Evolutionary conservation across 2,888 invertebrate species (phyloP).

Genomic region (Margaritifera margaritifera): DNA sequence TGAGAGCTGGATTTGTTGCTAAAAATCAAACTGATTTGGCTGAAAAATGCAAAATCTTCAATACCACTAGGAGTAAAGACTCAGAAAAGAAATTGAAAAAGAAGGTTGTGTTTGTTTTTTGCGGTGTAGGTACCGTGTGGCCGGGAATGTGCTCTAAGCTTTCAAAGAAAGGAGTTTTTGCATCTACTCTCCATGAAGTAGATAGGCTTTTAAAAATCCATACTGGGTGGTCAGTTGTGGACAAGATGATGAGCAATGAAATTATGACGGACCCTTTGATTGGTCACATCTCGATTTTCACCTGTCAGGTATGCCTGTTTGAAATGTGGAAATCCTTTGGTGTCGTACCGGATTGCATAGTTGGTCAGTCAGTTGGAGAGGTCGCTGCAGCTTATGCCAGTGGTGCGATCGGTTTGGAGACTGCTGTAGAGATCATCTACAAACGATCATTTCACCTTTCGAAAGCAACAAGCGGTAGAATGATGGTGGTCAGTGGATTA

Average conservation of each 20-base stretch:
- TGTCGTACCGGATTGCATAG: slow-evolving; percentile 24
- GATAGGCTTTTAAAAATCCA: slow-evolving; percentile 4
- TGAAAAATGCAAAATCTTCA: too few relatives aligned
- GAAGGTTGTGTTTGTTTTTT: slow-evolving; percentile 43
- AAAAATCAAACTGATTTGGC: too few relatives aligned
- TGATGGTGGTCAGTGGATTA: slow-evolving; percentile 32
- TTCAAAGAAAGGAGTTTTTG: slow-evolving; percentile 2
- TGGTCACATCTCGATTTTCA: slow-evolving; percentile 44
- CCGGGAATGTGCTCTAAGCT: slow-evolving; percentile 41
- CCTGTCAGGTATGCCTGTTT: slow-evolving; percentile 35
- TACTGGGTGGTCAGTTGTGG: slow-evolving; percentile 12
- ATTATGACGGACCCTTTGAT: slow-evolving; percentile 24
- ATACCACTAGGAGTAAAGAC: too few relatives aligned
- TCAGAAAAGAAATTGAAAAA: slow-evolving; percentile 1
- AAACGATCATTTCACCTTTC: slow-evolving; percentile 24
- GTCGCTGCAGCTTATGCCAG: slow-evolving; percentile 40
- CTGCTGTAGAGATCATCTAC: slow-evolving; percentile 38
- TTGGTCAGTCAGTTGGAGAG: slow-evolving; percentile 49
- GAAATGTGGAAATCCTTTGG: slow-evolving; percentile 30
- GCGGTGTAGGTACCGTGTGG: slow-evolving; percentile 51
- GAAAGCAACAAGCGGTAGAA: slow-evolving; percentile 25
- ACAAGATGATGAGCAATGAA: background rate
- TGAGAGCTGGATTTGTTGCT: too few relatives aligned
- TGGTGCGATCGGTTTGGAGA: slow-evolving; percentile 26
- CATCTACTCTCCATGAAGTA: background rate